Evolutionary conservation across 2,797 vertebrate species (phyloP), one percentile per base, ranked within the genome.

Genomic region (Anableps anableps): DNA sequence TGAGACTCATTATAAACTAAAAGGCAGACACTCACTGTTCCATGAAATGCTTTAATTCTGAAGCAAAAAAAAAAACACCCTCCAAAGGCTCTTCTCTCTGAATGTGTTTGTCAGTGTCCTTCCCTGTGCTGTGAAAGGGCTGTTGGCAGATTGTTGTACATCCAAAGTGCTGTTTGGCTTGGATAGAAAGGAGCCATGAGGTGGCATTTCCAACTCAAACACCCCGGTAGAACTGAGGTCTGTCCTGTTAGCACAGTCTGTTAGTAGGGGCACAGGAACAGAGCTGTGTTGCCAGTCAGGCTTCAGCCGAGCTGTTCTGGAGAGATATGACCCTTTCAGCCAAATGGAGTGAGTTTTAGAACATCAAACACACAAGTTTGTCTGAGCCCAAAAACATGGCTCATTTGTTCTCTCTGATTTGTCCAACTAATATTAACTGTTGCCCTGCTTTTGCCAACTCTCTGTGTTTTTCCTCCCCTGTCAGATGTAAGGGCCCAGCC

Each of bases 401-500:
- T 82, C 16, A 21, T 84, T 88, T 75, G 84, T 84, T 85, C 88
- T 78, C 74, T 89, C 76, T 76, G 71, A 78, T 84, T 89, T 85
- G 68, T 80, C 31, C 48, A 76, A 31, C 76, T 85, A 47, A 79
- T 90, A 81, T 86, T 83, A 81, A 91, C 85, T 85, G 82, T n/a
- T 55, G 41, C 72, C 36, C 29, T 26, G 11, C 70, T 64, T 78
- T 11, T 85, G 82, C 81, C 80, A 74, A 77, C 85, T 83, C 29
- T 74, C 58, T 82, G 58, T 85, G 43, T 86, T 45, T 80, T 4
- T 82, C 38, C 47, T 77, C 72, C 71, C 53, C 36, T 82, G 48
- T 89, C 88, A 99, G 98, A 92, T 99, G 99, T 88, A 94, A 95
- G 43, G 94, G 96, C 74, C 92, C 96, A 31, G 98, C 98, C 14